Evolutionary conservation across 2,888 invertebrate species (phyloP).

Genomic region (Chaetogeoica ovagalla): DNA sequence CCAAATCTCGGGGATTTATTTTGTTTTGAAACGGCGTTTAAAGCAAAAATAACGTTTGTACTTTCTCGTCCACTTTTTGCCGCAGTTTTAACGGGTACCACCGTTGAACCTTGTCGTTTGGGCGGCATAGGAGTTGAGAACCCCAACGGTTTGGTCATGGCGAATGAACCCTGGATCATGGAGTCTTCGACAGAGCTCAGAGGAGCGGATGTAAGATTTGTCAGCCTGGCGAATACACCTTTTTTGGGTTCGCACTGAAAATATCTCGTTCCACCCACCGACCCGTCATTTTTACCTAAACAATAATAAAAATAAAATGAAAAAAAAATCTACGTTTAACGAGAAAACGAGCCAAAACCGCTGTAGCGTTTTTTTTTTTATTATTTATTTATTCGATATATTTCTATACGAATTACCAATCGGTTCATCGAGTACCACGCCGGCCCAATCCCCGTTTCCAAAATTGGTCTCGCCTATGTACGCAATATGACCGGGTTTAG

Average conservation of each 20-base stretch:
- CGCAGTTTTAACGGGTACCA: background rate
- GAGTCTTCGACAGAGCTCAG: constrained; percentile 35
- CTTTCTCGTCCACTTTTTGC: background rate
- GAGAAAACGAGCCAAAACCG: background rate
- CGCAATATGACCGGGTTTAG: constrained; percentile 88
- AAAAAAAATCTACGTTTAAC: background rate
- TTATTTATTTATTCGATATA: background rate
- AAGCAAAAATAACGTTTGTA: background rate
- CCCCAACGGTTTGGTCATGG: constrained; percentile 35
- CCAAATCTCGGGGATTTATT: no score
- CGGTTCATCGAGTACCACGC: constrained; percentile 92
- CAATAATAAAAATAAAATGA: no score
- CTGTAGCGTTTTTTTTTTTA: background rate
- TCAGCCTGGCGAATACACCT: constrained; percentile 91
- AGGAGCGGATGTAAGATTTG: constrained; percentile 60
- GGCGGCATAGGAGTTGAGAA: constrained; percentile 49
- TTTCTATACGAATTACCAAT: constrained; percentile 68
- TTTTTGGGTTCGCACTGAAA: constrained; percentile 91
- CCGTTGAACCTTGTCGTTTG: constrained; percentile 20
- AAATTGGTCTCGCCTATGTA: constrained; percentile 95
- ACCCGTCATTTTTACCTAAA: constrained; percentile 94
- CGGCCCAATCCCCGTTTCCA: constrained; percentile 98
- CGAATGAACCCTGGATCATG: constrained; percentile 38
- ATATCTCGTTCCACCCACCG: constrained; percentile 87
- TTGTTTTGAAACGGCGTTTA: no score